Evolutionary conservation across 2,797 vertebrate species (phyloP), one percentile per base, ranked within the genome.

Genomic region (Florisuga fusca): DNA sequence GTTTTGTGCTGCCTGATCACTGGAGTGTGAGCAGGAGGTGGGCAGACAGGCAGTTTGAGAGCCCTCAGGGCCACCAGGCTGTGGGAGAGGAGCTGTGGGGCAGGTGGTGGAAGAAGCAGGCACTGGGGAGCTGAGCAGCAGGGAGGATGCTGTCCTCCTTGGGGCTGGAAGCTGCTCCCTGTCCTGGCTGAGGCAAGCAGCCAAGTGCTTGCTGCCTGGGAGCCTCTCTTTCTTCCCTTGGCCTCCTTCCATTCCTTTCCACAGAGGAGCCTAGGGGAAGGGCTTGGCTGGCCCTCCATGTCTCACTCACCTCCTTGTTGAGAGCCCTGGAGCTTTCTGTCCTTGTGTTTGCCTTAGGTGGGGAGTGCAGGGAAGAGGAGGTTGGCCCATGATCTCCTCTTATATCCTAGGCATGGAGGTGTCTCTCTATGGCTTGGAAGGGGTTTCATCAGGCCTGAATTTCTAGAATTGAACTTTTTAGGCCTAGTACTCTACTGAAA

Each of bases 161-260:
- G 0, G 68, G 61, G 68, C 79, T 93, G 86, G 67, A 62, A 79
- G 53, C 87, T 91, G 63, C 71, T 90, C 74, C 58, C 48, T 84
- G 89, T 34, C 86, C 77, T 63, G 81, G 45, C 84, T 66, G 59
- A 84, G 78, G 55, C 10, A 0, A 18, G 18, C 69, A 87, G 84
- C 75, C 81, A 87, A 83, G 31, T 22, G 72, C 63, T 82, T 57
- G 93, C 77, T 92, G 62, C 68, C 53, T 94, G 75, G 53, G 87
- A 87, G 22, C 54, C 25, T 80, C 41, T 51, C 22, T 72, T 31
- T 79, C 53, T n/a, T 69, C 31, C 15, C 61, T 83, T 96, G 93
- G 81, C 89, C 50, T 77, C 50, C 34, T 77, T 93, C 84, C 89
- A 74, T 20, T 53, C 45, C 67, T 89, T 87, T 76, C 84, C 68